Evolutionary conservation across 2,888 invertebrate species (phyloP).

Genomic region (Platycheirus rosarum): DNA sequence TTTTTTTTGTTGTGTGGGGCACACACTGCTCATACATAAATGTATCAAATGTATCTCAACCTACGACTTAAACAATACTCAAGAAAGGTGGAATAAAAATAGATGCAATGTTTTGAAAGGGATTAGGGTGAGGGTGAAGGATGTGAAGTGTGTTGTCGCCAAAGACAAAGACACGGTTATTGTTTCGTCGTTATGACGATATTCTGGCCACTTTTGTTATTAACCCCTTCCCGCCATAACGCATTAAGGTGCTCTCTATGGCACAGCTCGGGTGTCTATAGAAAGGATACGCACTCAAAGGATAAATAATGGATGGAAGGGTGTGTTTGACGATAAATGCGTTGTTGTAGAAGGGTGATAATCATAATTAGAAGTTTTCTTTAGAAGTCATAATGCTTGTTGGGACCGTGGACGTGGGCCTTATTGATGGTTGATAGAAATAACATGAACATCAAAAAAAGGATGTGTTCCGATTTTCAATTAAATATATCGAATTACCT

Average conservation of each 20-base stretch:
- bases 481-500: too few species aligned
- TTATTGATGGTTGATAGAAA: too few species aligned
- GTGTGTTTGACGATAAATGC: slow-evolving; percentile 21
- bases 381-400: too few species aligned
- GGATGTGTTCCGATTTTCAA: too few species aligned
- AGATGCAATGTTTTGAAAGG: slow-evolving; percentile 14
- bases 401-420: too few species aligned
- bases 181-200: slow-evolving; percentile 52
- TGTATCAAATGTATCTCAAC: slow-evolving; percentile 16
- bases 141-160: slow-evolving; percentile 35
- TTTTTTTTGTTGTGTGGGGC: slow-evolving; percentile 23
- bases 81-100: slow-evolving; percentile 19
- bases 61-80: slow-evolving; percentile 1
- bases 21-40: slow-evolving; percentile 33
- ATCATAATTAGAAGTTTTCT: background rate
- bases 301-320: slow-evolving; percentile 34
- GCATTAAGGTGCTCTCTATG: background rate
- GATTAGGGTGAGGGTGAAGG: background rate
- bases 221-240: slow-evolving; percentile 31
- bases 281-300: slow-evolving; percentile 31
- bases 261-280: slow-evolving; percentile 26
- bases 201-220: slow-evolving; percentile 56
- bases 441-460: too few species aligned
- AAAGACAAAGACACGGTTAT: slow-evolving; percentile 47
- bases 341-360: background rate